A percentile compares a stretch with the other conserved stretches of the same genome.
Evolutionary conservation across 2,113 vertebrate species (phyloP).

Genomic region (Gallinago undulata): DNA sequence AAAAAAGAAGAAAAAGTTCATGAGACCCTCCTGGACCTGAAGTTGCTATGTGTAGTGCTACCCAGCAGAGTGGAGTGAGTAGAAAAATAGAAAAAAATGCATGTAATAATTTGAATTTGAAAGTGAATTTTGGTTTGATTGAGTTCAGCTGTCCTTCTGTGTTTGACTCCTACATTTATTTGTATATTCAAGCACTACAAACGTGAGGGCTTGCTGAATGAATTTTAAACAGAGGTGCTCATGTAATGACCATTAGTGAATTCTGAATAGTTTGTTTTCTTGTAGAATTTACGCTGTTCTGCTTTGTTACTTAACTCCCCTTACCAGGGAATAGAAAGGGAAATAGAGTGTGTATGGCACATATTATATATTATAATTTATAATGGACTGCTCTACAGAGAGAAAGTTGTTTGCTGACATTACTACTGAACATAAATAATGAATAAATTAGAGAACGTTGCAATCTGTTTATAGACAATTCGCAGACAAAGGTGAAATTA

Average conservation of each 20-base stretch:
- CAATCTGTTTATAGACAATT: not conserved
- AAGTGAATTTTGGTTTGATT: slow-evolving; percentile 32
- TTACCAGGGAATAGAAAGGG: not conserved
- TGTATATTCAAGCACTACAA: slow-evolving; percentile 4
- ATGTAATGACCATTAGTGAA: not conserved
- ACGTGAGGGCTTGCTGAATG: not conserved
- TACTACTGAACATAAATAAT: slow-evolving; percentile 13
- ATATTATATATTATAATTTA: not conserved
- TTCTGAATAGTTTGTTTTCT: not conserved
- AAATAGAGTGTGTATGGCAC: not conserved
- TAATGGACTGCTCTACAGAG: not conserved
- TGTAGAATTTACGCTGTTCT: not conserved
- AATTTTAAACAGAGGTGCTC: slow-evolving; percentile 4
- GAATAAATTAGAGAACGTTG: slow-evolving; percentile 23
- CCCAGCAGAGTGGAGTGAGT: not conserved
- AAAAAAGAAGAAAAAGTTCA: not conserved
- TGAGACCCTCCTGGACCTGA: not conserved
- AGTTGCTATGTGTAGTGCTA: not conserved
- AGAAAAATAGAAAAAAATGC: not conserved
- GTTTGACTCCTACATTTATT: slow-evolving; percentile 30
- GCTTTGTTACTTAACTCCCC: not conserved
- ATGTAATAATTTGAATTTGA: slow-evolving; percentile 11
- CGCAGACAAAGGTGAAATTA: slow-evolving; percentile 11
- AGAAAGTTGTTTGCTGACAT: not conserved
- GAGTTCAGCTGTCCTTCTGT: not conserved